Percentiles rank a stretch among this genome's conserved stretches.
Evolutionary conservation across 1,140 invertebrate genomes (phyloP).

Genomic region (Chymomyza costata): DNA sequence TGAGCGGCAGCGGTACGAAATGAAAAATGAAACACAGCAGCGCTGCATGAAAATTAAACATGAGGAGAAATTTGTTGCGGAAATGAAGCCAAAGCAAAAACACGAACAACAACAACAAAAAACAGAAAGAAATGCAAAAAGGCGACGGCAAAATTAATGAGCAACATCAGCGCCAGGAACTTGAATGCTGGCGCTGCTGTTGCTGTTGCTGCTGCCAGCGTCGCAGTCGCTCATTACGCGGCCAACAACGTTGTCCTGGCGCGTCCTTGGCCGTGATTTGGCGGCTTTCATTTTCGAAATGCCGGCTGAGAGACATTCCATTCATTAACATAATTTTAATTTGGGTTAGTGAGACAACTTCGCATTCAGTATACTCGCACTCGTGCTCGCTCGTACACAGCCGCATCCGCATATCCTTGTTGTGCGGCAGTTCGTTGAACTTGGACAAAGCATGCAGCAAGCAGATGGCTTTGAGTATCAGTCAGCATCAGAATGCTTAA

Average conservation of each 20-base stretch:
- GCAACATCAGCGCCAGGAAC: slow-evolving; percentile 18
- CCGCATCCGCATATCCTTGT: too few species aligned
- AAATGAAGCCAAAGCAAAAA: slow-evolving; percentile 43
- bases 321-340: slow-evolving; percentile 75
- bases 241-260: slow-evolving; percentile 8
- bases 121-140: slow-evolving; percentile 38
- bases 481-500: slow-evolving; percentile 55
- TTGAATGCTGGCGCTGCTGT: slow-evolving; percentile 25
- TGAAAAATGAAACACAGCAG: slow-evolving; percentile 64
- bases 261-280: slow-evolving; percentile 74
- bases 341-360: slow-evolving; percentile 73
- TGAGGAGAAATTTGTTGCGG: slow-evolving; percentile 56
- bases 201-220: slow-evolving; percentile 6
- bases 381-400: too few species aligned
- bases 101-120: not conserved
- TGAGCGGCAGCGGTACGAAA: slow-evolving; percentile 56
- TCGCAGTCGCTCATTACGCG: slow-evolving; percentile 53
- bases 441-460: slow-evolving; percentile 29
- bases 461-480: slow-evolving; percentile 38
- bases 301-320: slow-evolving; percentile 8
- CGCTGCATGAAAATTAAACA: slow-evolving; percentile 47
- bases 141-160: slow-evolving; percentile 67
- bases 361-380: slow-evolving; percentile 10
- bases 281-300: slow-evolving; percentile 13
- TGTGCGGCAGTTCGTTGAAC: slow-evolving; percentile 65